Evolutionary conservation across 2,888 invertebrate genomes (phyloP).

Genomic region (Euplagia quadripunctaria): DNA sequence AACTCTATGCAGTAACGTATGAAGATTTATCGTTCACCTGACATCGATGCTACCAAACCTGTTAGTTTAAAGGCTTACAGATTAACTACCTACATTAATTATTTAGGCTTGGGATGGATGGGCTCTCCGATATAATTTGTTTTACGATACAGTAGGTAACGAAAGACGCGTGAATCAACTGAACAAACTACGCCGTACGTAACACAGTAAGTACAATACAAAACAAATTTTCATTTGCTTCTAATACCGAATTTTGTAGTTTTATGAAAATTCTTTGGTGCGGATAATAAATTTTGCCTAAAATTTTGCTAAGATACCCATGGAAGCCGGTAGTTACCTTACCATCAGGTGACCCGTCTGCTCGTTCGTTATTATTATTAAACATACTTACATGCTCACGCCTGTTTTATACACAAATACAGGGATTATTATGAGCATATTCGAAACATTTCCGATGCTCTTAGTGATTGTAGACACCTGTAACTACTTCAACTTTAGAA

Average conservation of each 20-base stretch:
- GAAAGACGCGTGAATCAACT: neutral
- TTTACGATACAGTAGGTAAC: neutral
- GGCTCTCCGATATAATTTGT: slow-evolving; percentile 6
- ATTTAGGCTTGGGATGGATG: slow-evolving; percentile 13
- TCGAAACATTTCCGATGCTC: too few relatives aligned
- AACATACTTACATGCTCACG: too few relatives aligned
- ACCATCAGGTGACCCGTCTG: too few relatives aligned
- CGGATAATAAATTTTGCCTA: too few relatives aligned
- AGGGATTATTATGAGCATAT: too few relatives aligned
- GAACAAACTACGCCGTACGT: neutral
- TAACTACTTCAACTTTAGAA: too few relatives aligned
- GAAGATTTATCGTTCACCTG: slow-evolving; percentile 29
- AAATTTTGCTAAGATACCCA: too few relatives aligned
- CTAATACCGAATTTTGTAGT: neutral
- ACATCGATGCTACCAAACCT: slow-evolving; percentile 17
- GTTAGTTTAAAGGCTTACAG: slow-evolving; percentile 20
- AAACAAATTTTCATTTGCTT: slow-evolving; percentile 4
- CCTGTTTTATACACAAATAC: too few relatives aligned
- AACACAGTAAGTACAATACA: neutral
- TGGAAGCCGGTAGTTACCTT: too few relatives aligned
- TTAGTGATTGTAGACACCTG: too few relatives aligned
- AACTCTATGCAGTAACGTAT: slow-evolving; percentile 24
- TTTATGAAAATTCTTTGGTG: neutral
- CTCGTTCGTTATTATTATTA: too few relatives aligned
- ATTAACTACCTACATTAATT: slow-evolving; percentile 19